A percentile compares a stretch with the other conserved stretches of the same genome.
These are phyloP conservation scores for Bufo gargarizans DNA, from an alignment of 2,113 vertebrate species.

Conservation along the genomic window DNA sequence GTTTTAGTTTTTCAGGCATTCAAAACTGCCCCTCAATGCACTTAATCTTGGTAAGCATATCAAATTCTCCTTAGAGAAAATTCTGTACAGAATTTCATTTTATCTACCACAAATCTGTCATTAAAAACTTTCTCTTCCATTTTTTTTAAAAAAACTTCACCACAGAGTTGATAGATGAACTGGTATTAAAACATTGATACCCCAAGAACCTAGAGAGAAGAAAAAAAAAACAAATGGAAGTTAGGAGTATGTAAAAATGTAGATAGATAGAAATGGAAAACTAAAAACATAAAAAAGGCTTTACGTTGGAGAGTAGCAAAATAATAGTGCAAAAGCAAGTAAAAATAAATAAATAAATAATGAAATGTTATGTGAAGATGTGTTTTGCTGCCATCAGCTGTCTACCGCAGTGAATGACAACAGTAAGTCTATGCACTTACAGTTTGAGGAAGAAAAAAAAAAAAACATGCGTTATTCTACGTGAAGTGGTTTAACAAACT, in stretches of 20 bases:
- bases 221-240: constrained; percentile 65
- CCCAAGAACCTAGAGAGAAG: constrained; percentile 89
- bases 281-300: constrained; percentile 21
- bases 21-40: constrained; percentile 97
- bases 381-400: constrained; percentile 70
- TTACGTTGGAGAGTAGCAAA: constrained; percentile 47
- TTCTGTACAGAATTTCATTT: constrained; percentile 95
- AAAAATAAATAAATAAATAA: not conserved
- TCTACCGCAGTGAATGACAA: constrained; percentile 61
- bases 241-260: constrained; percentile 60
- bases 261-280: constrained; percentile 52
- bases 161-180: constrained; percentile 82
- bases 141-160: constrained; percentile 85
- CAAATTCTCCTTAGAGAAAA: constrained; percentile 94
- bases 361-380: constrained; percentile 4
- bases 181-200: constrained; percentile 99
- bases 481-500: constrained; percentile 42
- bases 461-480: not conserved
- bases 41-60: constrained; percentile 90
- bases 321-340: not conserved
- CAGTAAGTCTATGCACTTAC: not conserved
- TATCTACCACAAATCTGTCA: constrained; percentile 86
- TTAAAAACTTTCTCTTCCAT: constrained; percentile 87
- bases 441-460: not conserved
- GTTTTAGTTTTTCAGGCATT: constrained; percentile 84